Base-by-base conservation (phyloP, 2,888 invertebrate species). In the Chydorus sphaericus region DNA sequence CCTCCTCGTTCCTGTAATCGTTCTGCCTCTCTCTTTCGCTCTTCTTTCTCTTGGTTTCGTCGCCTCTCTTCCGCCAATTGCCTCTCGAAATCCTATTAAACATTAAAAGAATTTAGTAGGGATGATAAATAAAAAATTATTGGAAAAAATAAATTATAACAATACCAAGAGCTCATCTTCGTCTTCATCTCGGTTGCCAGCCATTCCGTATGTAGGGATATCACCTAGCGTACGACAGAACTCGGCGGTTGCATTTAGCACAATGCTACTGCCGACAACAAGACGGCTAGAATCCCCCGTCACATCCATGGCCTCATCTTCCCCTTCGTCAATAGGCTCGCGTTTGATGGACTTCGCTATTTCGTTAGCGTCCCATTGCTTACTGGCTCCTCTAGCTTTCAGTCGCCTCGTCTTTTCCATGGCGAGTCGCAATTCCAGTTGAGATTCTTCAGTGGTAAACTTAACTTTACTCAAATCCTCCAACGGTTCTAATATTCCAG, bases 171-270 rank as follows among this genome's bases (percentile, higher is more conserved):
- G 65, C 69, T 82, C 81, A 62, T 80, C 78, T 52, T 81, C 80
- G 62, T 84, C 85, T 66, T 85, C 85, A 66, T 91, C 89, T 31
- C 91, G 75, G 73, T 92, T 91, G 31, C 91, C 91, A 20, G 90
- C 83, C 69, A 83, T 82, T 16, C 91, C 93, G 68, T 92, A 92
- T 0, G 92, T 92, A 57, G 94, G 93, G 65, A 93, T 92, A 68
- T 94, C 93, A 1, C 94, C 92, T 7, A 96, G 76, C 48, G 92
- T 91, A 64, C 94, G 81, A 67, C 96, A 96, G 74, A 96, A 96
- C 76, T 96, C 96, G 0, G 94, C 93, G 1, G 93, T 94, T 1
- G 91, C 83, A 74, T 96, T 92, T 56, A 96, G 73, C 57, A 85
- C 79, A 65, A 94, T 93, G 62, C 78, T 76, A 3, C 73, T 73